Percentiles rank a stretch among this genome's conserved stretches.
Evolutionary conservation across 2,113 vertebrate species (phyloP).

Genomic region (Hippoglossus stenolepis): DNA sequence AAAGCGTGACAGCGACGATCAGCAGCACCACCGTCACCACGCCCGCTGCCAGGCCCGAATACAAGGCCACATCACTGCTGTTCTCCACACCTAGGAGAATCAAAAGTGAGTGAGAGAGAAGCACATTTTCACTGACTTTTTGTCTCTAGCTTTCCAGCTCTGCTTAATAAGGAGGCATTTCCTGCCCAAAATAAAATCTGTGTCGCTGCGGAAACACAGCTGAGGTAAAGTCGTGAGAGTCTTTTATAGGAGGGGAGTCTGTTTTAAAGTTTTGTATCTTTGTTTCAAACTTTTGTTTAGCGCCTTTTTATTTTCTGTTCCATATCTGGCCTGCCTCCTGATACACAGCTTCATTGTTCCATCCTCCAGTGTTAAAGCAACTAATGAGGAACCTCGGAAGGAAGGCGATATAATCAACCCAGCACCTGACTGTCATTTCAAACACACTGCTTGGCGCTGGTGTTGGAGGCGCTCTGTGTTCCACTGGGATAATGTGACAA

Average conservation of each 20-base stretch:
- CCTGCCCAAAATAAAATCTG: slow-evolving; percentile 33
- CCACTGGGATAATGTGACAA: slow-evolving; percentile 78
- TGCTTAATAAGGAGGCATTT: slow-evolving; percentile 43
- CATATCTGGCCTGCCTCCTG: slow-evolving; percentile 35
- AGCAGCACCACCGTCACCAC: slow-evolving; percentile 92
- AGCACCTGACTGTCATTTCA: slow-evolving; percentile 80
- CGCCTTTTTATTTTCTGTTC: slow-evolving; percentile 44
- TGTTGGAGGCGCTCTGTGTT: slow-evolving; percentile 56
- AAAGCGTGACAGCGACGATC: slow-evolving; percentile 91
- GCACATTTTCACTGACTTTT: neutral
- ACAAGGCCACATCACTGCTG: slow-evolving; percentile 91
- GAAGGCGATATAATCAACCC: slow-evolving; percentile 75
- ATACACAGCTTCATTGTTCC: slow-evolving; percentile 58
- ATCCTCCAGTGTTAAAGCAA: slow-evolving; percentile 64
- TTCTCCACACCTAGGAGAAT: slow-evolving; percentile 87
- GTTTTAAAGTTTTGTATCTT: slow-evolving; percentile 49
- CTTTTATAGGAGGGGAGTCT: slow-evolving; percentile 24
- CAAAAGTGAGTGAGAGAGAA: neutral
- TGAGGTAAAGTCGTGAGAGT: slow-evolving; percentile 19
- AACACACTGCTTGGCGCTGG: slow-evolving; percentile 67
- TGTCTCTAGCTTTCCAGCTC: neutral
- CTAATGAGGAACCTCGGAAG: slow-evolving; percentile 78
- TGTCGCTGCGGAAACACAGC: slow-evolving; percentile 19
- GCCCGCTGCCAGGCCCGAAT: slow-evolving; percentile 93
- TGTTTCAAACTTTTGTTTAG: slow-evolving; percentile 46